These are phyloP conservation scores for Macropis europaea DNA, from an alignment of 2,888 invertebrate genomes.

Conservation along the genomic window DNA sequence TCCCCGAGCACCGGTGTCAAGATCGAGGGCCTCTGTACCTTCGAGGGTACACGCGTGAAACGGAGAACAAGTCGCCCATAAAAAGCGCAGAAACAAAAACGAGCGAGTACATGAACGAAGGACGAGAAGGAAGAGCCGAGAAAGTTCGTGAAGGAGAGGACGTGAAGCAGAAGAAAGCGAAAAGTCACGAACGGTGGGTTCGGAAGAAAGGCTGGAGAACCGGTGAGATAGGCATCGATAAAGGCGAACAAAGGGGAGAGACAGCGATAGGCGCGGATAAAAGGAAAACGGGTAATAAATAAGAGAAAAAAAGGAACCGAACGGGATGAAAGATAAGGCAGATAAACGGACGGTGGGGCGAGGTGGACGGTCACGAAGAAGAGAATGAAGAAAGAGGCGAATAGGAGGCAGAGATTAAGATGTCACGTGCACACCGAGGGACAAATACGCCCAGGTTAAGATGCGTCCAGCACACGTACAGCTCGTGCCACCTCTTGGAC, in stretches of 20 bases:
- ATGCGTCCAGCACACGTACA: constrained; percentile 51
- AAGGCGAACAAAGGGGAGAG: background rate
- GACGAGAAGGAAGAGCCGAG: constrained; percentile 6
- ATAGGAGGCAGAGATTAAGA: constrained; percentile 67
- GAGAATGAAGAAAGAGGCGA: background rate
- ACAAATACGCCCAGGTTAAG: constrained; percentile 57
- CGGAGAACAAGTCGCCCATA: too few relatives aligned
- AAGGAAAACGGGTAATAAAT: constrained; percentile 24
- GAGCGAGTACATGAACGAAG: background rate
- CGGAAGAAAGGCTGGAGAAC: too few relatives aligned
- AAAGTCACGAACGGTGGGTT: background rate
- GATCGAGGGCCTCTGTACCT: constrained; percentile 68
- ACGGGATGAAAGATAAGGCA: constrained; percentile 27
- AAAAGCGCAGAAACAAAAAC: constrained; percentile 5
- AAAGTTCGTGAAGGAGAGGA: background rate
- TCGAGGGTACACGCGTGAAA: constrained; percentile 20
- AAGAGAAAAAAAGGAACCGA: constrained; percentile 20
- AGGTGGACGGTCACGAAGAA: background rate
- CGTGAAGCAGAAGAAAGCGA: constrained; percentile 15
- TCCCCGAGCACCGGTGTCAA: constrained; percentile 68
- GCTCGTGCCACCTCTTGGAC: constrained; percentile 57
- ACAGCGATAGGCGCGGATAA: constrained; percentile 22
- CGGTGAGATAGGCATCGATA: constrained; percentile 14
- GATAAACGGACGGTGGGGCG: background rate
- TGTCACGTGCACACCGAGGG: constrained; percentile 70